Base-by-base conservation (phyloP, 2,888 invertebrate genomes). In the Xylota segnis region DNA sequence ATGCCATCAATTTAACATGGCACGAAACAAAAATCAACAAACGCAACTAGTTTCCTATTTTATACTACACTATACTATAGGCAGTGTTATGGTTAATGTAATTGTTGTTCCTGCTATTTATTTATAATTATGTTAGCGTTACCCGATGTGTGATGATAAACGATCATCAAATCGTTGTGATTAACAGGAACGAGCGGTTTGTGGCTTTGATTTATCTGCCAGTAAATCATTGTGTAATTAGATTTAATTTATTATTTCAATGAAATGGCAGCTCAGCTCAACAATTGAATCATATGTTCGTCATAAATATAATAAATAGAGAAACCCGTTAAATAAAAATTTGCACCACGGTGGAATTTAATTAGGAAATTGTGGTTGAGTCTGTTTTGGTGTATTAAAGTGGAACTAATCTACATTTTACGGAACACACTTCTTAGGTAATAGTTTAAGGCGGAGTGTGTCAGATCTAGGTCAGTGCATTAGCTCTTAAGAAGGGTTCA, bases 101-200 rank as follows among this genome's bases (percentile, higher is more conserved):
- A 72, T 83, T 68, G 59, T 72, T 77, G n/a, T 63, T 43, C 40
- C 66, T 77, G 1, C n/a, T 61, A 18, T 47, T 58, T 32, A 56
- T 59, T 68, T 27, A 68, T 34, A 68, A 83, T 66, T 77, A 45
- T 74, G 72, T 63, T 61, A 68, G 37, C 63, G 61, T 56, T n/a
- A n/a, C 66, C 40, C 43, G 52, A 58, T 75, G 59, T 66, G 50
- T 66, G 68, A 78, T 75, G 78, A 68, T 74, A 56, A 79, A 83
- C 52, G 78, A 83, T 74, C 83, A 78, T 78, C 65, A 72, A 77
- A 78, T 54, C 66, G 65, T 72, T 59, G 54, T 77, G 71, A 78
- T 83, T 65, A 72, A 71, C 72, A 59, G 65, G 50, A 77, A 83
- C 50, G 43, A 61, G 77, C 56, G 70, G 76, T 63, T 59, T 76